Evolutionary conservation across 2,888 invertebrate genomes (phyloP).

Genomic region (Papilio protenor): DNA sequence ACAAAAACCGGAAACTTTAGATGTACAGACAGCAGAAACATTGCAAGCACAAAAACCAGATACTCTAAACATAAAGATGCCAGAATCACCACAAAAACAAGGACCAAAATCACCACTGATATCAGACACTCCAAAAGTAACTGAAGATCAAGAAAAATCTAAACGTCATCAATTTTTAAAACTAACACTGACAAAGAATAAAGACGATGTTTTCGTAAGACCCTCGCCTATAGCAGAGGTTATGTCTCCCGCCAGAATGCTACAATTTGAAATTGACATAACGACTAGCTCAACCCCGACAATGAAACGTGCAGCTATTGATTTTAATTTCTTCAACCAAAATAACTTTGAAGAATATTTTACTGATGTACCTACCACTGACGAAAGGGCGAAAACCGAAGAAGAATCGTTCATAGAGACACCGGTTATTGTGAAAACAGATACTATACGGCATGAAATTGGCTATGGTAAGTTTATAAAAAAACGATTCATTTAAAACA

Average conservation of each 20-base stretch:
- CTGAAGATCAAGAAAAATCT: conserved; percentile 43
- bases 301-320: conserved; percentile 76
- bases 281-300: conserved; percentile 72
- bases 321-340: conserved; percentile 76
- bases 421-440: conserved; percentile 70
- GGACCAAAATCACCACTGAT: conserved; percentile 54
- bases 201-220: conserved; percentile 69
- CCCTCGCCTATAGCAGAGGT: conserved; percentile 72
- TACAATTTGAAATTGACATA: conserved; percentile 73
- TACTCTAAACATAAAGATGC: conserved; percentile 57
- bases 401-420: conserved; percentile 63
- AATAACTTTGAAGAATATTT: conserved; percentile 71
- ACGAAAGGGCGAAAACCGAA: conserved; percentile 44
- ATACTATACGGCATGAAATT: conserved; percentile 77
- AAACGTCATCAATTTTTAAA: conserved; percentile 63
- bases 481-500: neutral
- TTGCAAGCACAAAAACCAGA: neutral
- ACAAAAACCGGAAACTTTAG: neutral
- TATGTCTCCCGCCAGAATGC: conserved; percentile 79
- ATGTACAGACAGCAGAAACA: neutral
- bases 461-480: conserved; percentile 71
- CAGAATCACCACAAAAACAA: conserved; percentile 44
- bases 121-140: conserved; percentile 61
- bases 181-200: conserved; percentile 66
- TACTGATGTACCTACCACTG: conserved; percentile 55